A percentile compares a stretch with the other conserved stretches of the same genome.
Conservation (phyloP, 35 echinoderm and acorn worm genomes). For the Eucidaris tribuloides region DNA sequence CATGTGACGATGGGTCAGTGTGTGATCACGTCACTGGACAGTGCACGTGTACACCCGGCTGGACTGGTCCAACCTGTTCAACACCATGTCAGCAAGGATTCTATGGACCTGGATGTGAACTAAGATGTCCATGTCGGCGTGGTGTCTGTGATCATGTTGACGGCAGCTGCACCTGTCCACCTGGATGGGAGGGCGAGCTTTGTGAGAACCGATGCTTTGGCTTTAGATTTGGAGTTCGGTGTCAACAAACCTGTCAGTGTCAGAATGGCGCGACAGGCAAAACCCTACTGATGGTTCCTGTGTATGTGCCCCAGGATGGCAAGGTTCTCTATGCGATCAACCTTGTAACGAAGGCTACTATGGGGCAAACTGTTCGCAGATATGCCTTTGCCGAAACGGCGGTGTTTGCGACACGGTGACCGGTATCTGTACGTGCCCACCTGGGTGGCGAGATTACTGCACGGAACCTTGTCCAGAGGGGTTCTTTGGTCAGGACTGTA, state of each 20-base stretch:
- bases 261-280: conserved; percentile 39
- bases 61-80: conserved; percentile 51
- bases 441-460: conserved; percentile 82
- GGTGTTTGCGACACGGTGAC: conserved; percentile 67
- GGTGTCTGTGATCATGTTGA: conserved; percentile 58
- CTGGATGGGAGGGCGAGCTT: conserved; percentile 60
- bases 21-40: conserved; percentile 59
- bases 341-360: conserved; percentile 61
- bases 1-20: conserved; percentile 40
- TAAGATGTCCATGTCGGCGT: conserved; percentile 49
- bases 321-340: conserved; percentile 33
- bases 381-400: conserved; percentile 72
- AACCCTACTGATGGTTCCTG: conserved; percentile 23
- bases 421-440: conserved; percentile 71
- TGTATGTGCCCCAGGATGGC: conserved; percentile 56
- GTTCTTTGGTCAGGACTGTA: conserved; percentile 73
- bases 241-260: conserved; percentile 50
- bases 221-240: conserved; percentile 38
- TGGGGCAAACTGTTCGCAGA: conserved; percentile 52
- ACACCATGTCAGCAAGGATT: conserved; percentile 33
- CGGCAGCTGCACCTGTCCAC: conserved; percentile 60
- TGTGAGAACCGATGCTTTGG: conserved; percentile 51
- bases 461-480: conserved; percentile 66
- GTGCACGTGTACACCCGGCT: conserved; percentile 74
- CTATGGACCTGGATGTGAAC: conserved; percentile 48